A percentile compares a stretch with the other conserved stretches of the same genome.
Evolutionary conservation across 1,140 invertebrate genomes (phyloP).

Genomic region (Lutraria rhynchaena): DNA sequence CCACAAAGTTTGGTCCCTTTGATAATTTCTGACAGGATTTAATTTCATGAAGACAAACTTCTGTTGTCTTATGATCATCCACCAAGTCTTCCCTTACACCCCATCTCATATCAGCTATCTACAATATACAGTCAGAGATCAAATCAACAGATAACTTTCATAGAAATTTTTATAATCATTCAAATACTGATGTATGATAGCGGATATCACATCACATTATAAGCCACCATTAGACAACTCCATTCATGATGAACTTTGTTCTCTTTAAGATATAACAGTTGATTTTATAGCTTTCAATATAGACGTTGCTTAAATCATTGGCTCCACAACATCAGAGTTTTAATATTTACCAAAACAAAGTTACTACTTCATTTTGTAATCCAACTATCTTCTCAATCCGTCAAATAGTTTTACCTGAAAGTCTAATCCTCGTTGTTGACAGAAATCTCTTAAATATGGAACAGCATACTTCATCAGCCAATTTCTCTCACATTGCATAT

Average conservation of each 20-base stretch:
- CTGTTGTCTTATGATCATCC: conserved; percentile 98
- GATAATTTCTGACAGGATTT: conserved; percentile 97
- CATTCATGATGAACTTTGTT: too few relatives aligned
- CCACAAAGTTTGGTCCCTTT: conserved; percentile 98
- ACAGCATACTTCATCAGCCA: conserved; percentile 98
- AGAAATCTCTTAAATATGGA: conserved; percentile 97
- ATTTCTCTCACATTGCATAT: conserved; percentile 97
- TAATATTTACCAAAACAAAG: too few relatives aligned
- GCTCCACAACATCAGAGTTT: too few relatives aligned
- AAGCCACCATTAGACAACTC: too few relatives aligned
- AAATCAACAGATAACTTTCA: not conserved
- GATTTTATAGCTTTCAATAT: too few relatives aligned
- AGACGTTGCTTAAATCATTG: too few relatives aligned
- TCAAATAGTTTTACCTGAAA: conserved; percentile 83
- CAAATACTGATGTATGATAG: not conserved
- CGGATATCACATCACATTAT: not conserved
- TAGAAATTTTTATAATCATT: not conserved
- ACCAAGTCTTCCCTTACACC: conserved; percentile 94
- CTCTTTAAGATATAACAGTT: too few relatives aligned
- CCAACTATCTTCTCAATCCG: too few relatives aligned
- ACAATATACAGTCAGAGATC: too few relatives aligned
- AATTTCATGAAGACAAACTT: conserved; percentile 98
- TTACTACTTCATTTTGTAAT: too few relatives aligned
- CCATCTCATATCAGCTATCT: conserved; percentile 88
- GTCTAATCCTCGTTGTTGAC: conserved; percentile 80